These are phyloP conservation scores for Boloria euphrosyne DNA, from an alignment of 2,888 invertebrate species.

Conservation along the genomic window DNA sequence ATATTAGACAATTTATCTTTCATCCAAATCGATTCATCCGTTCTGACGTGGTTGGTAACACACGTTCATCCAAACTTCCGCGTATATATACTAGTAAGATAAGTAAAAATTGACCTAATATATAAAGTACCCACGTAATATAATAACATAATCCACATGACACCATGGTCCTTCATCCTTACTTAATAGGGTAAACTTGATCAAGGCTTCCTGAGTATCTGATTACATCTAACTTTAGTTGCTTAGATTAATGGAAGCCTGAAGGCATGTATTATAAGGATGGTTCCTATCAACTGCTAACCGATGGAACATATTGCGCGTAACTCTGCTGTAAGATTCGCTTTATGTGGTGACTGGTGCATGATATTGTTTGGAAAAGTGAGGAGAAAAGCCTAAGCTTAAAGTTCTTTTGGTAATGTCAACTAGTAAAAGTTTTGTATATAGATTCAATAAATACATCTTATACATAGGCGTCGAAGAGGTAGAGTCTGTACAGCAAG, in stretches of 20 bases:
- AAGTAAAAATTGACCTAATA: background rate
- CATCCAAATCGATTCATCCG: too few relatives aligned
- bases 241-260: constrained; percentile 8
- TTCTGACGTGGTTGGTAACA: too few relatives aligned
- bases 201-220: constrained; percentile 11
- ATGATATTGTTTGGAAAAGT: background rate
- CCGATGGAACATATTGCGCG: background rate
- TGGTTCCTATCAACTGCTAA: constrained; percentile 13
- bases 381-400: too few relatives aligned
- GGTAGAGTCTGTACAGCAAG: too few relatives aligned
- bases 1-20: too few relatives aligned
- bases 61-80: too few relatives aligned
- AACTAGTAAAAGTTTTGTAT: too few relatives aligned
- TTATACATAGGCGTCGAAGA: too few relatives aligned
- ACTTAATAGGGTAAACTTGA: constrained; percentile 20
- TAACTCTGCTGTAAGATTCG: background rate
- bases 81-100: background rate
- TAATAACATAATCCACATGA: background rate
- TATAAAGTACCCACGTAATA: too few relatives aligned
- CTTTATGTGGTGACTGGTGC: constrained; percentile 1
- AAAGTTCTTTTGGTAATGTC: too few relatives aligned
- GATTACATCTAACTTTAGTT: constrained; percentile 12
- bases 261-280: constrained; percentile 12
- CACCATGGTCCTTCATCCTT: background rate
- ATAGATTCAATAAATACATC: too few relatives aligned